Evolutionary conservation across 2,797 vertebrate species (phyloP), one percentile per base, ranked within the genome.

Genomic region (Halcyon smyrnensis): DNA sequence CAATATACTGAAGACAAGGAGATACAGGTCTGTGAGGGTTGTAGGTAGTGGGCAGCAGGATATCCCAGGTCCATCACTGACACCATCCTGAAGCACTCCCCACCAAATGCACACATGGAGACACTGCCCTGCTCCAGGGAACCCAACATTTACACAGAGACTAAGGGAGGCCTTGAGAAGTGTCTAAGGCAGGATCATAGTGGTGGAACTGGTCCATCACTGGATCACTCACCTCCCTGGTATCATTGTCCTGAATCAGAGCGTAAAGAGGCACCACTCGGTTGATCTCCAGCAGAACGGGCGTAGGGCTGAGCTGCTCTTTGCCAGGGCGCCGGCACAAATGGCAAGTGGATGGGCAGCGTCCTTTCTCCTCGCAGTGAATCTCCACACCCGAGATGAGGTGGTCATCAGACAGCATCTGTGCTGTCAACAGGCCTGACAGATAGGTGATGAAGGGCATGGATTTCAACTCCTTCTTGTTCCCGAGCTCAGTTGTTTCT

Each of bases 381-480:
- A 99, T 99, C 98, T 99, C 99, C 96, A 99, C 99, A 0, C 99
- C 99, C 1, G 98, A 98, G 97, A 99, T 99, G 84, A 99, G 98
- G 87, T 98, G 98, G 95, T 99, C 99, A 8, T 99, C 99, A 1
- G 99, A 99, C 51, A 99, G 97, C 98, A 99, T 99, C 97, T 99
- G 99, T n/a, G 98, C 99, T 4, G 99, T 99, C 98, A 99, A 98
- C 94, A 99, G 98, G 8, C 99, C 99, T 0, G 98, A 99, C 96
- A 99, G 98, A 97, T 99, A 99, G 77, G 98, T 99, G 98, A 99
- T 99, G 98, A 99, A 99, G 30, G 99, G 99, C 96, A 99, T 98
- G 36, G 99, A 99, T 94, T 99, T 99, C 91, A 99, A 97, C 80
- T 99, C 99, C 92, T 99, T 98, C 92, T 99, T 99, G 98, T 96